Percentiles rank a stretch among this genome's conserved stretches.
Evolutionary conservation across 2,888 invertebrate genomes (phyloP).

Genomic region (Polydrusus cervinus): DNA sequence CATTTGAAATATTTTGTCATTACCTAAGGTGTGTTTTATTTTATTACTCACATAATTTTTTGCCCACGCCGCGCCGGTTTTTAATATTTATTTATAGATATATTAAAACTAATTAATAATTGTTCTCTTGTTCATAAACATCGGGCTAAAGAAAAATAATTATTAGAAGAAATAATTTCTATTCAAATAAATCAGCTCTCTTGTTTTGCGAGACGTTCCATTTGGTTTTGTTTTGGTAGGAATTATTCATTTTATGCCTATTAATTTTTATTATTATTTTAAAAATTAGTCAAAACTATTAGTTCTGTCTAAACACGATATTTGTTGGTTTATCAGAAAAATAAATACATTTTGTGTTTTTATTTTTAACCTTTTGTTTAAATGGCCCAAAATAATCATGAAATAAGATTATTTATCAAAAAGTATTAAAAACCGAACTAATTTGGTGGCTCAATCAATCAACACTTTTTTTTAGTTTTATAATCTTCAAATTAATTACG

Average conservation of each 20-base stretch:
- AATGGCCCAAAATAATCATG: neutral
- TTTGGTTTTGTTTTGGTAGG: conserved; percentile 30
- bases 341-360: neutral
- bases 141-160: conserved; percentile 34
- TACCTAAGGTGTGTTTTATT: conserved; percentile 31
- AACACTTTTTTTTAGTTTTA: too few species aligned
- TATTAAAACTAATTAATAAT: conserved; percentile 48
- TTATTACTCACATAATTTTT: conserved; percentile 33
- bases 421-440: neutral
- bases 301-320: conserved; percentile 3
- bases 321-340: conserved; percentile 16
- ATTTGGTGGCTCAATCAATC: too few species aligned
- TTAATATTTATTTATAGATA: conserved; percentile 47
- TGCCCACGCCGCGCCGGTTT: conserved; percentile 36
- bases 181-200: conserved; percentile 35
- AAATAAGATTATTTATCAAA: neutral
- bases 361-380: neutral
- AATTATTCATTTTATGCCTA: conserved; percentile 27
- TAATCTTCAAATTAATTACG: too few species aligned
- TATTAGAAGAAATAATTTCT: conserved; percentile 34
- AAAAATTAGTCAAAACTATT: conserved; percentile 37
- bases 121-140: conserved; percentile 39
- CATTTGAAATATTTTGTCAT: conserved; percentile 18
- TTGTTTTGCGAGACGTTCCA: conserved; percentile 29
- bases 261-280: conserved; percentile 43